Evolutionary conservation across 2,113 vertebrate species (phyloP).

Genomic region (Tympanuchus pallidicinctus): DNA sequence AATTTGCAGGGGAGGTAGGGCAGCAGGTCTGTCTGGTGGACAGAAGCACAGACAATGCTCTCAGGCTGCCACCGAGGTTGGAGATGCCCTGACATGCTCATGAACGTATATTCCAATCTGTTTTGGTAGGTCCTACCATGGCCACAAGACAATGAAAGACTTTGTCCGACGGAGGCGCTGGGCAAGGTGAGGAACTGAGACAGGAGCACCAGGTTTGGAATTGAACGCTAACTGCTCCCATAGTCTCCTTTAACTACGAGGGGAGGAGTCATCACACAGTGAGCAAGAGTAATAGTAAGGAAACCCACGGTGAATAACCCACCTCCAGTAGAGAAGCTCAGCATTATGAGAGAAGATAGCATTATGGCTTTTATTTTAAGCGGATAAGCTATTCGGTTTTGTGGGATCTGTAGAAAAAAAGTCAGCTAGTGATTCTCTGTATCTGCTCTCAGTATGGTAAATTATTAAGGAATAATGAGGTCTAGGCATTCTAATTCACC

Average conservation of each 20-base stretch:
- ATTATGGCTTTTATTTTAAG: neutral
- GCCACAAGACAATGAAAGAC: conserved; percentile 96
- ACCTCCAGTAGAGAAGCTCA: neutral
- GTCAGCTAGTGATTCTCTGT: neutral
- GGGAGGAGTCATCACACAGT: neutral
- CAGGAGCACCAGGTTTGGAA: neutral
- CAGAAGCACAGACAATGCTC: neutral
- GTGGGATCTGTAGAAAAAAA: neutral
- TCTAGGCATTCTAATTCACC: neutral
- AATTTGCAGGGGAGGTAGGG: neutral
- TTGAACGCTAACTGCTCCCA: neutral
- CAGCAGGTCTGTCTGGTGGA: neutral
- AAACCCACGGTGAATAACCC: neutral
- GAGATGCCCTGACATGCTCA: neutral
- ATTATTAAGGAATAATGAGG: neutral
- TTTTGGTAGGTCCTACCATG: conserved; percentile 89
- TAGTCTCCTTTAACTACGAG: neutral
- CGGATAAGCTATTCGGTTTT: neutral
- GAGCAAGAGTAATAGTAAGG: neutral
- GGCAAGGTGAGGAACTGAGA: conserved; percentile 84
- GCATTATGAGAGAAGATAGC: neutral
- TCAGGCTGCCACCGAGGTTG: neutral
- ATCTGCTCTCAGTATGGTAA: neutral
- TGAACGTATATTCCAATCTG: neutral
- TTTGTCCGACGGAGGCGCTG: conserved; percentile 95